Conservation (phyloP, 2,797 vertebrate species). For the Rallus crepitans region DNA sequence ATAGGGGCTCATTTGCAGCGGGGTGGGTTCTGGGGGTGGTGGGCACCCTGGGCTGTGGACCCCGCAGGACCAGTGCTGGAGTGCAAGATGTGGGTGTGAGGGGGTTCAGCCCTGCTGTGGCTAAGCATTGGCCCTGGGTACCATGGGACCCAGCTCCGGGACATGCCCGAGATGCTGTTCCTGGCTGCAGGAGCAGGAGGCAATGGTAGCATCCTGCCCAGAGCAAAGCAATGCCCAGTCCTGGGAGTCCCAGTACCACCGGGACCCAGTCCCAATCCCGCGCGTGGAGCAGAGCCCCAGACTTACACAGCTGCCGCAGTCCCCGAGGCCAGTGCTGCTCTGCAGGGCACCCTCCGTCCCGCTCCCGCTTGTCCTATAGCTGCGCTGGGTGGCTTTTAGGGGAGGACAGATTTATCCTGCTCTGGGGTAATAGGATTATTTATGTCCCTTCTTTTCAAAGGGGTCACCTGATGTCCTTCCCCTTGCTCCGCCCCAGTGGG, state of each 20-base stretch:
- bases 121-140: fast-evolving
- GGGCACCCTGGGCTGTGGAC: fast-evolving
- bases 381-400: neutral
- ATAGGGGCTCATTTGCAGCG: fast-evolving
- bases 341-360: neutral
- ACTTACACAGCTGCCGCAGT: constrained; percentile 35
- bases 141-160: neutral
- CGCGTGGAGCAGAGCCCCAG: fast-evolving
- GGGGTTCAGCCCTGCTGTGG: no score
- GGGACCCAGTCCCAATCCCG: fast-evolving
- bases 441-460: constrained; percentile 49
- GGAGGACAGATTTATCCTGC: constrained; percentile 58
- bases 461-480: constrained; percentile 67
- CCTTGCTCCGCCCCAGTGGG: neutral
- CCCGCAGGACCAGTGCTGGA: fast-evolving
- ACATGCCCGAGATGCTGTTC: neutral
- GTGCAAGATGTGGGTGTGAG: no score
- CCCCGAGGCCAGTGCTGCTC: neutral
- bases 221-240: neutral
- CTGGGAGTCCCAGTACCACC: fast-evolving
- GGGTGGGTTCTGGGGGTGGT: neutral
- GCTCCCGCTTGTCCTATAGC: neutral
- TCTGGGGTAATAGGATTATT: constrained; percentile 84
- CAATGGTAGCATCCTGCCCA: neutral
- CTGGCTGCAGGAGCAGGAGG: fast-evolving